A percentile compares a stretch with the other conserved stretches of the same genome.
Evolutionary conservation across 2,888 invertebrate species (phyloP).

Genomic region (Drosophila pegasa): DNA sequence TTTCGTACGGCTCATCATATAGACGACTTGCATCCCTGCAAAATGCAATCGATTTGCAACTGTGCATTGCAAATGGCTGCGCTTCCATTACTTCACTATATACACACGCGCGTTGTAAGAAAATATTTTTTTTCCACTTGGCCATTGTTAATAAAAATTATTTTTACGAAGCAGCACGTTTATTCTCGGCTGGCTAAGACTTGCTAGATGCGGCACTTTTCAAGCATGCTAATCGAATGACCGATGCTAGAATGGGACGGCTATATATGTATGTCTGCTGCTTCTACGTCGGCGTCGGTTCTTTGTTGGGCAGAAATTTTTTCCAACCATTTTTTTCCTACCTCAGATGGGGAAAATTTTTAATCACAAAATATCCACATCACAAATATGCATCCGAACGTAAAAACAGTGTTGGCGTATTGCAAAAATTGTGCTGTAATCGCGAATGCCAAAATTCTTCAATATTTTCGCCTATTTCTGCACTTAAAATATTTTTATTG

Average conservation of each 20-base stretch:
- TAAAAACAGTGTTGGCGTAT: slow-evolving; percentile 77
- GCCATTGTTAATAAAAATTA: slow-evolving; percentile 25
- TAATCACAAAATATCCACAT: slow-evolving; percentile 87
- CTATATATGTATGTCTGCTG: slow-evolving; percentile 83
- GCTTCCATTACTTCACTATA: slow-evolving; percentile 28
- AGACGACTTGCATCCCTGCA: slow-evolving; percentile 21
- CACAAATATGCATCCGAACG: slow-evolving; percentile 86
- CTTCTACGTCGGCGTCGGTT: slow-evolving; percentile 81
- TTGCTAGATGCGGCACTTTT: slow-evolving; percentile 40
- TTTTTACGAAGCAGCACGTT: slow-evolving; percentile 27
- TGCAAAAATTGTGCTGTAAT: slow-evolving; percentile 52
- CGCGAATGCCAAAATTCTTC: slow-evolving; percentile 30
- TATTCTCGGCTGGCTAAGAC: slow-evolving; percentile 23
- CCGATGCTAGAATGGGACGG: slow-evolving; percentile 76
- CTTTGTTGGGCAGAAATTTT: slow-evolving; percentile 78
- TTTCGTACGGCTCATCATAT: slow-evolving; percentile 39
- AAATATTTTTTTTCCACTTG: slow-evolving; percentile 20
- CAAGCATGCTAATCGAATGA: slow-evolving; percentile 43
- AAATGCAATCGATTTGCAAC: slow-evolving; percentile 41
- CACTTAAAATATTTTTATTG: slow-evolving; percentile 51
- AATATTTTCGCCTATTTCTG: slow-evolving; percentile 60
- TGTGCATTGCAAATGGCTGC: slow-evolving; percentile 51
- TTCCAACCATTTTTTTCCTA: slow-evolving; percentile 83
- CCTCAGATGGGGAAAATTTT: slow-evolving; percentile 85
- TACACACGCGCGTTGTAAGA: slow-evolving; percentile 21